Evolutionary conservation across 2,888 invertebrate genomes (phyloP), one percentile per base, ranked within the genome.

Genomic region (Pollenia angustigena): DNA sequence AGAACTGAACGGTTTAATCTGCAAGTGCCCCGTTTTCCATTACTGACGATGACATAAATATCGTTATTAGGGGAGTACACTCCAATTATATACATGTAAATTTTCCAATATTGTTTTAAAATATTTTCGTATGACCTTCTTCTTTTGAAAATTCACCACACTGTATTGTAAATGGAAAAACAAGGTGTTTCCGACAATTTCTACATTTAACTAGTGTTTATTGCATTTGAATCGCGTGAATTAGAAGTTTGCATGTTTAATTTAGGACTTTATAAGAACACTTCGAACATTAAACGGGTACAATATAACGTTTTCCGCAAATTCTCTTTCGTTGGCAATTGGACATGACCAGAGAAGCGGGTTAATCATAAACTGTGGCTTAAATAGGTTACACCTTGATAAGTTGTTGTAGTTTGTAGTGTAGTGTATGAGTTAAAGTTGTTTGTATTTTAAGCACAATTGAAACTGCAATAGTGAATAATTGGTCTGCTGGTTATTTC

Each of bases 161-260:
- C 40, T 46, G 56, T 69, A 40, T 71, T 62, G 71, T 40, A 54
- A 72, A 64, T 66, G 48, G 16, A 3, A 80, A 87, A 85, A 85
- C 85, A 75, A 84, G 81, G 85, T 80, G 87, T 85, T 88, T 87
- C 85, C 84, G 81, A 71, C 75, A 87, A 87, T 81, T 75, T 82
- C 46, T 83, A 68, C 69, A n/a, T 87, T 88, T 74, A 78, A 69
- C 54, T 66, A 68, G 56, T 78, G 66, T 64, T 83, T 88, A 86
- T 87, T 85, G 85, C 81, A 88, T 86, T 85, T 71, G 78, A 58
- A 88, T 88, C 84, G 87, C 87, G 81, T 88, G 87, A 80, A 80
- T 76, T 80, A 54, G 23, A 42, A 23, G 60, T 76, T 85, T 81
- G 85, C 85, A 76, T 85, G 85, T 68, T 71, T 11, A 78, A 74